These are phyloP conservation scores for Cylloceria caligata DNA, from an alignment of 2,888 invertebrate genomes.

Conservation along the genomic window DNA sequence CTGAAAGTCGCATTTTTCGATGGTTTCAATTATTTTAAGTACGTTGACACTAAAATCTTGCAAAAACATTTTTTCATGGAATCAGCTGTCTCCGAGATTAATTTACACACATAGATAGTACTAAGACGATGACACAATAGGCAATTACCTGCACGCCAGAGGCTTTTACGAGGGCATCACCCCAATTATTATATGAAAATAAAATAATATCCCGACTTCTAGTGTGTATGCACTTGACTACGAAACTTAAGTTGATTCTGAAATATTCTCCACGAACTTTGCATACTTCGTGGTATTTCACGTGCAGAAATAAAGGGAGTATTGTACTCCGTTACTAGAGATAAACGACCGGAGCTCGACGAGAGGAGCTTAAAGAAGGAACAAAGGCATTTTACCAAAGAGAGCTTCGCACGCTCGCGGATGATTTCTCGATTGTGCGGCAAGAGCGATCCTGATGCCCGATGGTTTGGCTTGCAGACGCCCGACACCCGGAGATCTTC, in stretches of 20 bases:
- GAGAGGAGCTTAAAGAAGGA: not conserved
- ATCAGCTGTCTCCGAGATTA: too few relatives aligned
- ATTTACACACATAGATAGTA: too few relatives aligned
- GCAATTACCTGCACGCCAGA: too few relatives aligned
- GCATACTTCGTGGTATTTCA: not conserved
- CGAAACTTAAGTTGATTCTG: not conserved
- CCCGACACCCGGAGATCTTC: not conserved
- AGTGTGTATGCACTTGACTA: not conserved
- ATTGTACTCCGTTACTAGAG: not conserved
- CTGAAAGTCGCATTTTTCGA: too few relatives aligned
- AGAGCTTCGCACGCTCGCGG: slow-evolving; percentile 5
- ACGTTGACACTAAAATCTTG: too few relatives aligned
- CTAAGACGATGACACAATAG: too few relatives aligned
- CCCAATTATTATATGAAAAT: too few relatives aligned
- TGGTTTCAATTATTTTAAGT: too few relatives aligned
- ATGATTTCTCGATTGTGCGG: slow-evolving; percentile 8
- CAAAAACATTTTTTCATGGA: too few relatives aligned
- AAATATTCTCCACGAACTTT: not conserved
- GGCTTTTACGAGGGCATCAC: not conserved
- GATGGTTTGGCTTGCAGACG: slow-evolving; percentile 4
- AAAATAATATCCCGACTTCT: not conserved
- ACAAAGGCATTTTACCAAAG: slow-evolving; percentile 12
- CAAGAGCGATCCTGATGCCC: slow-evolving; percentile 6
- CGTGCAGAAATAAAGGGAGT: not conserved
- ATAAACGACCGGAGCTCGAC: slow-evolving; percentile 4